Evolutionary conservation across 2,797 vertebrate species (phyloP), one percentile per base, ranked within the genome.

Genomic region (Danio kyathit): DNA sequence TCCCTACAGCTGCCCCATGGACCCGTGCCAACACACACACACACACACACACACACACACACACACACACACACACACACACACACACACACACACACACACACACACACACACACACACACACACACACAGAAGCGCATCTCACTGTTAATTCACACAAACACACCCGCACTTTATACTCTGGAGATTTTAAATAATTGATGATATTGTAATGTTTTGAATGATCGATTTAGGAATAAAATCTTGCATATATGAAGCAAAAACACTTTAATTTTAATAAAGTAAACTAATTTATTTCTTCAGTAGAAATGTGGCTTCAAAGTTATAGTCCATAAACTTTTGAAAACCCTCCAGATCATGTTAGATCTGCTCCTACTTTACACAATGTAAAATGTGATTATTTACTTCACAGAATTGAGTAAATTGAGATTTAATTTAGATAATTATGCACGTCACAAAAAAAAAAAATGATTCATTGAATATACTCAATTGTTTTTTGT

Each of bases 1-100:
- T 89, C 71, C 86, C 89, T 91, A 92, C 91, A 93, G 92, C 92
- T 93, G 92, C 88, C 88, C 87, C 41, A 46, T 92, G 91, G 91
- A 90, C 65, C 21, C 21, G 44, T 77, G 91, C 92, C 92, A 86
- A 79, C 76, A 54, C 67, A 83, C 65, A 29, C 56, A 59, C 54
- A 63, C 70, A 91, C 57, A 29, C 29, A n/a, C 29, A 91, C 57
- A 29, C 29, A n/a, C 29, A 79, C 76, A 54, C 67, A 83, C 65
- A 29, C 56, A 59, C 54, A 63, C 70, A 91, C 57, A 29, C 29
- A n/a, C 29, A 79, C 76, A 54, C 67, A 83, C 65, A 29, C 56
- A 59, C 54, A 63, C 70, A 91, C 57, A 29, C 29, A n/a, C 29
- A 79, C 76, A 54, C 67, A 83, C 65, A 29, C 56, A 59, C 54